phyloP scores from a whole-genome alignment of 2,888 invertebrate genomes.

The Epistrophe grossulariae region DNA sequence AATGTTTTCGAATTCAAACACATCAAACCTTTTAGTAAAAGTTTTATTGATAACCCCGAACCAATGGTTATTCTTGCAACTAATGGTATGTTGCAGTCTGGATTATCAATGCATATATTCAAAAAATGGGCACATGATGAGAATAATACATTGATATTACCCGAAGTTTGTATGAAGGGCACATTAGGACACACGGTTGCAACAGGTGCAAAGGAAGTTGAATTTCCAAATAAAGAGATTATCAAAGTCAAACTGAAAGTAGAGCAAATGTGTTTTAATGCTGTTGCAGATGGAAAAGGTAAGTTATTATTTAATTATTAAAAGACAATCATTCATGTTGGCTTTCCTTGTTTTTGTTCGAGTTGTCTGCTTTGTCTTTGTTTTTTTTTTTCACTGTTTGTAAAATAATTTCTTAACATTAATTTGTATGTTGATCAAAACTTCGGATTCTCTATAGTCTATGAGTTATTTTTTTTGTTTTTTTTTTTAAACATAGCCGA shows the following conservation, averaged over 20 bases:
- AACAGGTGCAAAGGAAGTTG: slow-evolving; percentile 96
- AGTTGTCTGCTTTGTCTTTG: not conserved
- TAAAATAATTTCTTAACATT: not conserved
- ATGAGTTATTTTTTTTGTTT: not conserved
- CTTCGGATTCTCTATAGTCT: not conserved
- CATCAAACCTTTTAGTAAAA: slow-evolving; percentile 97
- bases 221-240: slow-evolving; percentile 96
- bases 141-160: slow-evolving; percentile 99
- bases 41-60: slow-evolving; percentile 97
- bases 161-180: slow-evolving; percentile 99
- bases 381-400: not conserved
- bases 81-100: slow-evolving; percentile 99
- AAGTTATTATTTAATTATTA: slow-evolving; percentile 81
- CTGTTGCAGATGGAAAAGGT: slow-evolving; percentile 99
- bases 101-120: slow-evolving; percentile 97
- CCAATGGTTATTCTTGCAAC: slow-evolving; percentile 99
- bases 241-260: slow-evolving; percentile 98
- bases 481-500: not conserved
- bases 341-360: not conserved
- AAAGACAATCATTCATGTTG: not conserved
- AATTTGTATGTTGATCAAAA: not conserved
- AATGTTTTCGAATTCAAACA: slow-evolving; percentile 99
- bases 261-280: slow-evolving; percentile 99
- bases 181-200: slow-evolving; percentile 99
- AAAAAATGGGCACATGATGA: slow-evolving; percentile 99